Evolutionary conservation across 2,113 vertebrate species (phyloP), one percentile per base, ranked within the genome.

Genomic region (Pterocles gutturalis): DNA sequence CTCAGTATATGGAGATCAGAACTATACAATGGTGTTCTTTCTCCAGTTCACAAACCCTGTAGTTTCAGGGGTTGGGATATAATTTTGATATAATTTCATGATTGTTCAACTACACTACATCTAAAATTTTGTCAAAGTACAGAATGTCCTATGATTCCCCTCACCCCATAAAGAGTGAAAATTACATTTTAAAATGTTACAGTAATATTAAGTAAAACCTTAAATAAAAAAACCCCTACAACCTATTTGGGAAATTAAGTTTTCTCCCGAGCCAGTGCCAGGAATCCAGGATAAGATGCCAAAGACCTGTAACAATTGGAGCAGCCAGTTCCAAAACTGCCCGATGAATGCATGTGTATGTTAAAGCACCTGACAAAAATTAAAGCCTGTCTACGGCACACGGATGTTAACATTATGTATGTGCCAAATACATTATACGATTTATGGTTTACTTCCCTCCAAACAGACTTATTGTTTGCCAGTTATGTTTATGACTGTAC

Each of bases 31-130:
- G 83, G 53, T 83, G 75, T 13, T 72, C 91, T 95, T 89, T 95
- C 45, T 97, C 41, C 45, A 72, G 41, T 8, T 83, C 77, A 48
- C 93, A 90, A 54, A 69, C 64, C 58, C 85, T 83, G 70, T 46
- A 25, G 36, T 94, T 91, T 36, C 49, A 86, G 64, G n/a, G 67
- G 33, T 72, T 28, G 24, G 78, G 79, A 48, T 90, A 41, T 64
- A 71, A 90, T 95, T 89, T 67, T 89, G 61, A 53, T 94, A n/a
- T 60, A 93, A 84, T 84, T 95, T 89, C 36, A 46, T 72, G 57
- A 65, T 48, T 87, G 57, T 84, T 70, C 49, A 81, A 43, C 38
- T 81, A 11, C 11, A 10, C 57, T 51, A 8, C 22, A 21, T 73
- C 49, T 17, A 36, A 70, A 71, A 45, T 73, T 64, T 34, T 24